phyloP scores from a whole-genome alignment of 2,888 invertebrate species.

The Bellardia pandia region DNA sequence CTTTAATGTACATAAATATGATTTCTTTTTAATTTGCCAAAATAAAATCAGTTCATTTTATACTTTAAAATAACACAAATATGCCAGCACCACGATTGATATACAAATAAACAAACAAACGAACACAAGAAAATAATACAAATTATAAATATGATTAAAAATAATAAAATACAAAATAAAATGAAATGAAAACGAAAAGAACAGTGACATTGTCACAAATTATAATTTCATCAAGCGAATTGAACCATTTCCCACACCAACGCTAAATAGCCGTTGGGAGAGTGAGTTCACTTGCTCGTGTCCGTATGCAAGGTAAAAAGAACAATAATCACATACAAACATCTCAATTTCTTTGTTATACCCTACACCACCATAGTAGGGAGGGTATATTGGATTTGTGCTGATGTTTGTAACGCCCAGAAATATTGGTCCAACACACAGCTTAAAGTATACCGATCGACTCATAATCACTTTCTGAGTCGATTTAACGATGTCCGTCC shows the following conservation, averaged over 20 bases:
- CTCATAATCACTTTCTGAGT: too few relatives aligned
- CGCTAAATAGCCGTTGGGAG: conserved; percentile 23
- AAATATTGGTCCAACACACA: too few relatives aligned
- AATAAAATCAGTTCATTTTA: conserved; percentile 60
- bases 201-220: conserved; percentile 76
- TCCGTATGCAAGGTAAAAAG: conserved; percentile 60
- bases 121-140: conserved; percentile 65
- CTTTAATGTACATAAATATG: conserved; percentile 62
- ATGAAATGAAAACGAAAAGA: conserved; percentile 35
- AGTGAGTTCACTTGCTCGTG: conserved; percentile 70
- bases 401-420: too few relatives aligned
- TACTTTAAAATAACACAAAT: conserved; percentile 65
- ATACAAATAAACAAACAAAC: conserved; percentile 36
- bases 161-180: conserved; percentile 11
- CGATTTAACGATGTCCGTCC: too few relatives aligned
- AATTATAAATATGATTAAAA: conserved; percentile 56
- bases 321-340: conserved; percentile 46
- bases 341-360: conserved; percentile 39
- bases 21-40: conserved; percentile 63
- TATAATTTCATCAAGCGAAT: conserved; percentile 72
- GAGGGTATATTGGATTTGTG: too few relatives aligned
- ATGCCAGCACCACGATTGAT: conserved; percentile 64
- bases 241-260: conserved; percentile 77
- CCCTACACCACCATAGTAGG: too few relatives aligned
- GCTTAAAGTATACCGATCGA: too few relatives aligned